phyloP scores from a whole-genome alignment of 2,797 vertebrate genomes.

The Gallinago nigripennis region DNA sequence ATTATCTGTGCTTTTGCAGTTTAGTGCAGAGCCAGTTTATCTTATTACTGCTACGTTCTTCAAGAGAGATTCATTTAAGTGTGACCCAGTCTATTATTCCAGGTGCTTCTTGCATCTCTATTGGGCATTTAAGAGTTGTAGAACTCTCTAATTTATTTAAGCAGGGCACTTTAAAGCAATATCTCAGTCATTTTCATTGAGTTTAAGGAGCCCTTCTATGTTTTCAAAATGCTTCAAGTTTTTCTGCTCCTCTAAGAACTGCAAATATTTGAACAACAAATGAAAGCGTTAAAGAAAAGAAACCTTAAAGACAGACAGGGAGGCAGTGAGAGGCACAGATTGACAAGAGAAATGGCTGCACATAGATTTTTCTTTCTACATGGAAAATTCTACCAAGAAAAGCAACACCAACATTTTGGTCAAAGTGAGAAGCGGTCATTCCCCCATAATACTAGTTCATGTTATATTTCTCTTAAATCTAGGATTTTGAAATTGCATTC shows the following conservation, averaged over 20 bases:
- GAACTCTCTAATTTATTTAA: conserved; percentile 77
- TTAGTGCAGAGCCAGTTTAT: conserved; percentile 66
- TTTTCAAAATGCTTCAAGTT: conserved; percentile 72
- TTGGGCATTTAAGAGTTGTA: conserved; percentile 72
- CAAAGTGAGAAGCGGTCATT: neutral
- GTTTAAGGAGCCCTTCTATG: conserved; percentile 62
- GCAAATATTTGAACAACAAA: conserved; percentile 74
- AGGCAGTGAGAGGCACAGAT: neutral
- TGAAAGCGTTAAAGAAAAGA: conserved; percentile 20
- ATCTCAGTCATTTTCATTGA: conserved; percentile 70
- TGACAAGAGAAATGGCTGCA: neutral
- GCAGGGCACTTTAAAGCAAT: conserved; percentile 63
- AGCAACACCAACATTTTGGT: neutral
- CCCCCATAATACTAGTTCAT: neutral
- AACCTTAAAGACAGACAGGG: neutral
- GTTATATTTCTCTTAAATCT: neutral
- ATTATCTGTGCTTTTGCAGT: conserved; percentile 53
- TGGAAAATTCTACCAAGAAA: neutral
- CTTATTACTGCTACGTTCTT: conserved; percentile 67
- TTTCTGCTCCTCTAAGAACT: conserved; percentile 64
- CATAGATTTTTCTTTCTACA: neutral
- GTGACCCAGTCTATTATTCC: conserved; percentile 75
- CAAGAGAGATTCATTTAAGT: conserved; percentile 75
- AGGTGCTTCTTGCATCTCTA: conserved; percentile 68
- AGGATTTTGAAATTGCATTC: neutral